Percentiles rank a stretch among this genome's conserved stretches.
Conservation (phyloP, 2,113 vertebrate genomes). For the Cyphomyrus plagiostoma region DNA sequence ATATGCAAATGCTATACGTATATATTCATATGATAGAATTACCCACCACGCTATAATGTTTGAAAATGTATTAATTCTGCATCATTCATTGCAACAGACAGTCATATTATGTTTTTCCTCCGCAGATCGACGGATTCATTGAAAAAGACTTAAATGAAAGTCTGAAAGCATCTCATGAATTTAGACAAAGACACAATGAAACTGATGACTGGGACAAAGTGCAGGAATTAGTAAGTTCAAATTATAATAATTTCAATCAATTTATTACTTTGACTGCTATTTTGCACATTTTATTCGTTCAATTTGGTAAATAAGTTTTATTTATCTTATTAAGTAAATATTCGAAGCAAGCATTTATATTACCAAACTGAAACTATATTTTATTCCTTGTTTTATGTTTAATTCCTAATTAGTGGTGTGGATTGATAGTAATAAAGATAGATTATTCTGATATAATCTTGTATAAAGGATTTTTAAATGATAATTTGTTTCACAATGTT, state of each 20-base stretch:
- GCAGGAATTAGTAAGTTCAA: slow-evolving; percentile 41
- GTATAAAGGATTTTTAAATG: background rate
- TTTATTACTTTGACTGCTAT: background rate
- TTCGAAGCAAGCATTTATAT: background rate
- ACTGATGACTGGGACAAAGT: slow-evolving; percentile 49
- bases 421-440: background rate
- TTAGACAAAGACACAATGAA: background rate
- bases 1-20: background rate
- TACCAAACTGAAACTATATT: background rate
- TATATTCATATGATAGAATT: background rate
- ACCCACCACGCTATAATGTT: background rate
- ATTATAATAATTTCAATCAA: background rate
- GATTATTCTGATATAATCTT: background rate
- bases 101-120: background rate
- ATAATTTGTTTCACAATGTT: background rate
- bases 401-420: background rate
- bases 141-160: background rate
- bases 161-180: background rate
- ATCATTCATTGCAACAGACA: background rate
- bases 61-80: background rate
- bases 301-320: background rate
- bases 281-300: background rate
- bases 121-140: slow-evolving; percentile 32
- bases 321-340: background rate
- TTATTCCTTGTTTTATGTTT: background rate